Evolutionary conservation across 2,797 vertebrate genomes (phyloP), one percentile per base, ranked within the genome.

Genomic region (Bufotes viridis): DNA sequence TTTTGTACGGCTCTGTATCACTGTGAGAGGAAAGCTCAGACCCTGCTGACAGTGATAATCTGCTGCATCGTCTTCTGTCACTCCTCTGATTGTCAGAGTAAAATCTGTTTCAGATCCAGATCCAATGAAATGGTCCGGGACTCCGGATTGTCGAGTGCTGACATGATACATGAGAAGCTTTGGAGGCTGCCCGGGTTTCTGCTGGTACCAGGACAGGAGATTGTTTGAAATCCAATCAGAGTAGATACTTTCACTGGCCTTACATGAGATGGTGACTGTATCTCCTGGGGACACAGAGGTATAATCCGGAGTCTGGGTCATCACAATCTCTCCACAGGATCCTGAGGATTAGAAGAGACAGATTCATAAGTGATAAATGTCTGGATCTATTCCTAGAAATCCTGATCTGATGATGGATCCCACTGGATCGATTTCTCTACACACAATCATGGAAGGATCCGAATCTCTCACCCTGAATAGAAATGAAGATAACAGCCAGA

Each of bases 11-110:
- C 53, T 58, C 76, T 79, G n/a, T 53, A 76, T 76, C 74, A 76
- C 74, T 61, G 78, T 6, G 26, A 65, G 34, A 42, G 42, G 42
- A 0, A 7, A 0, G 7, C 1, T 8, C 1, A 0, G 11, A n/a
- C 22, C 10, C 22, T 90, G 85, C 70, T 67, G 63, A 67, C 90
- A 90, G 55, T 89, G 87, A 82, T 90, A 91, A 67, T 87, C 63
- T 18, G 61, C 86, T 76, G 34, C 78, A 82, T 90, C 90, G 1
- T 89, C 90, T 69, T 11, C n/a, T 75, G 84, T 8, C 15, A 87
- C 2, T 4, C 26, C 15, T 6, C 5, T 79, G 34, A 88, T 84
- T 58, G 22, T 65, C 0, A 88, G 12, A 22, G 51, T 53, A 82
- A 78, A 26, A 26, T 1, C 3, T 57, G 7, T 13, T 49, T 1